Percentiles rank a stretch among this genome's conserved stretches.
Evolutionary conservation across 64 coral and sea anemone species (phyloP).

Genomic region (Platygyra sinensis): DNA sequence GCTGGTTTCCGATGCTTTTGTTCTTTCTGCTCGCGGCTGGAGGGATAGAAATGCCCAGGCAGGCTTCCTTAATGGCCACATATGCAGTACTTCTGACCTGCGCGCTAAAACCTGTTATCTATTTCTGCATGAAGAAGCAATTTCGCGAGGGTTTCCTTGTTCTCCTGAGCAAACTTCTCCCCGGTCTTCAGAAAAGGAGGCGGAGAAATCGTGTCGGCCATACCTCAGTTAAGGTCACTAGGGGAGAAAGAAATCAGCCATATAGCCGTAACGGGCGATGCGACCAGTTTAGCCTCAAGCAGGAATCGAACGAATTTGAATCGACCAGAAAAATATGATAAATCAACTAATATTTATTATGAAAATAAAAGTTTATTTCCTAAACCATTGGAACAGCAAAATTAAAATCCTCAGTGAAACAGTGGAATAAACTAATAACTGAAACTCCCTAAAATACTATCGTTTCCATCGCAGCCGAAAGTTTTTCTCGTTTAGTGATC

Average conservation of each 20-base stretch:
- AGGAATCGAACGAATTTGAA: background rate
- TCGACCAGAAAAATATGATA: constrained; percentile 5
- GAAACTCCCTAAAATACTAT: too few species aligned
- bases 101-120: constrained; percentile 67
- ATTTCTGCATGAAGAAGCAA: constrained; percentile 63
- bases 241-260: background rate
- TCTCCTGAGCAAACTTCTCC: background rate
- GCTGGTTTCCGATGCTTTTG: constrained; percentile 67
- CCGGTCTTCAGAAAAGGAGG: constrained; percentile 5
- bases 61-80: constrained; percentile 58
- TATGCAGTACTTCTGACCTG: constrained; percentile 46
- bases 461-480: too few species aligned
- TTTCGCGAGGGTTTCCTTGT: constrained; percentile 53
- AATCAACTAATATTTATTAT: background rate
- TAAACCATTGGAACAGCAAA: too few species aligned
- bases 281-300: background rate
- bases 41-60: constrained; percentile 64
- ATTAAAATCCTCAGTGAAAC: too few species aligned
- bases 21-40: constrained; percentile 52
- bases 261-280: too few species aligned
- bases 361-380: background rate
- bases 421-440: too few species aligned
- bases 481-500: too few species aligned
- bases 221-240: background rate
- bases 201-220: constrained; percentile 22